Evolutionary conservation across 2,797 vertebrate genomes (phyloP), one percentile per base, ranked within the genome.

Genomic region (Nothura maculosa): DNA sequence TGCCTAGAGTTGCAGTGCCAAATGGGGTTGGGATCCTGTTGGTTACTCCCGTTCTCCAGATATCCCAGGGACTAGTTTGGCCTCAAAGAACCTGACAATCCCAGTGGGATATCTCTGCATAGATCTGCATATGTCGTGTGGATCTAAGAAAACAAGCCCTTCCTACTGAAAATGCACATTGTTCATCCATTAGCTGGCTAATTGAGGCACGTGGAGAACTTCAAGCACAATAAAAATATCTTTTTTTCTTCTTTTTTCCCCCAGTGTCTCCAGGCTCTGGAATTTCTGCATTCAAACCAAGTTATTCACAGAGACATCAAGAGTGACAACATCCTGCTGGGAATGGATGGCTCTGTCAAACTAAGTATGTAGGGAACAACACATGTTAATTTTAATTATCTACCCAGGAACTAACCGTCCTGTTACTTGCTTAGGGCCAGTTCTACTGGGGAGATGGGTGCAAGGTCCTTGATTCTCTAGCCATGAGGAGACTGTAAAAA

Each of bases 241-340:
- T 69, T 69, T 47, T 12, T 4, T 52, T 21, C 28, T 22, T 48
- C n/a, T 3, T 40, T 18, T 22, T 21, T 80, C 40, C 25, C 28
- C 18, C 96, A 99, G 99, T 99, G 99, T 98, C 98, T 99, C 25
- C 99, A 99, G 95, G 99, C 99, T 12, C 86, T 99, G 97, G 99
- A 99, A 96, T 99, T 99, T 95, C 99, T 99, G 54, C 99, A 99
- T 96, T 99, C 98, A 3, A 99, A 98, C 97, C 99, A 99, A 94
- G 99, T 99, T 95, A 99, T 99, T 96, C 99, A 99, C 97, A 98
- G 99, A 93, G 99, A 99, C 97, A 99, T 99, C 97, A 99, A 99
- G 98, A 99, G 99, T 36, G 99, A 99, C 98, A 99, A 99, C 97
- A 99, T 99, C 92, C 97, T 99, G 67, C 98, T 99, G 96, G 99